Percentiles rank a stretch among this genome's conserved stretches.
phyloP scores from a whole-genome alignment of 2,113 vertebrate genomes.

The Budorcas taxicolor region DNA sequence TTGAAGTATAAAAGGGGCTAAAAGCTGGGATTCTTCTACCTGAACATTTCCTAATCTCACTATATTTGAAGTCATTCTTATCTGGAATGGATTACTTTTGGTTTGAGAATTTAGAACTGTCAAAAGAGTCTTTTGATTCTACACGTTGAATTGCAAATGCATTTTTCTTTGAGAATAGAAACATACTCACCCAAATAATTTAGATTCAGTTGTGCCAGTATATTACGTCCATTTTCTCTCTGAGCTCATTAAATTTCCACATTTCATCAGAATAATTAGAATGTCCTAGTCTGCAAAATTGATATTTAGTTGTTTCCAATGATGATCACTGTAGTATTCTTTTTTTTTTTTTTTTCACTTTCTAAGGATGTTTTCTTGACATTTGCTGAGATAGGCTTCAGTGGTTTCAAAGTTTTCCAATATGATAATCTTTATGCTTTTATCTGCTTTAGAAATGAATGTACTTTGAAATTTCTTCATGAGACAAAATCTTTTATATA shows the following conservation, averaged over 20 bases:
- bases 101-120: slow-evolving; percentile 14
- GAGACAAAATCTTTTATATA: neutral
- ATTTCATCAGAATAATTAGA: slow-evolving; percentile 28
- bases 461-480: neutral
- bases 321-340: slow-evolving; percentile 31
- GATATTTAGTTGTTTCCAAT: slow-evolving; percentile 58
- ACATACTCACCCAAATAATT: neutral
- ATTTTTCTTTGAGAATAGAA: slow-evolving; percentile 18
- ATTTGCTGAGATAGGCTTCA: slow-evolving; percentile 49
- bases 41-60: slow-evolving; percentile 24
- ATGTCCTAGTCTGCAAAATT: slow-evolving; percentile 22
- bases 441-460: slow-evolving; percentile 45
- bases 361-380: slow-evolving; percentile 38
- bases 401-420: slow-evolving; percentile 46
- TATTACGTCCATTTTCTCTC: slow-evolving; percentile 29
- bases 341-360: slow-evolving; percentile 26
- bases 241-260: slow-evolving; percentile 12
- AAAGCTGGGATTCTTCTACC: neutral
- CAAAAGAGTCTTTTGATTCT: neutral
- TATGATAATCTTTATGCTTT: slow-evolving; percentile 48
- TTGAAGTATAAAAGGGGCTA: slow-evolving; percentile 26
- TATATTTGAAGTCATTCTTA: slow-evolving; percentile 13
- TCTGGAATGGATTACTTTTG: neutral
- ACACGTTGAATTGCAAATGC: neutral
- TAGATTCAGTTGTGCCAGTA: neutral